Evolutionary conservation across 1,140 invertebrate species (phyloP), one percentile per base, ranked within the genome.

Genomic region (Eriosoma lanigerum): DNA sequence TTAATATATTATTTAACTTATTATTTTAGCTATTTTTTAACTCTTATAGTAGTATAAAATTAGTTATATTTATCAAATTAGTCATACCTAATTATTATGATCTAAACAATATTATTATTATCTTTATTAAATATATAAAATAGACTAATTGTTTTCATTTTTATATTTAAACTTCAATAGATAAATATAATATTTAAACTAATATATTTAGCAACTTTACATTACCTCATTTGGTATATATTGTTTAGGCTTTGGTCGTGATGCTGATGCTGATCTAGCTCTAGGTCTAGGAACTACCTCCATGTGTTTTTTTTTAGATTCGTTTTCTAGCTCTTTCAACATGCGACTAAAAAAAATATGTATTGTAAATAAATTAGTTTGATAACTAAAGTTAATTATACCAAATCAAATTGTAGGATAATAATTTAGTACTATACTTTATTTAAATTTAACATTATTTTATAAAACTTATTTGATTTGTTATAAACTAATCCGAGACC

Each of bases 311-410:
- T 62, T 78, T 32, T 78, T 78, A 8, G 52, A 48, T 78, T 78
- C 75, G 75, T 78, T 78, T 78, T 78, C 75, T 15, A 78, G 48
- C 17, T 78, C 75, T 62, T 78, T 78, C 21, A 78, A 38, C 75
- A 78, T 78, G 19, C 75, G 75, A 29, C 75, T 78, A 48, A 48
- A 46, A 78, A 50, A 17, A 52, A 72, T 5, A 26, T 26, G 24
- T 19, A 15, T 60, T 26, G 54, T 56, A 10, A 24, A 21, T 24
- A 26, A 24, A 24, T 58, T 24, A 58, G 13, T 58, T n/a, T n/a
- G n/a, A n/a, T n/a, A n/a, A n/a, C n/a, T n/a, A n/a, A n/a, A n/a
- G n/a, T n/a, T n/a, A 24, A 5, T 21, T 54, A 54, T 6, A 24
- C 24, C 21, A 21, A 10, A 12, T 56, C 24, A 56, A 56, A 56